Base-by-base conservation (phyloP, 2,113 vertebrate species). In the Romanogobio albipinnatus region DNA sequence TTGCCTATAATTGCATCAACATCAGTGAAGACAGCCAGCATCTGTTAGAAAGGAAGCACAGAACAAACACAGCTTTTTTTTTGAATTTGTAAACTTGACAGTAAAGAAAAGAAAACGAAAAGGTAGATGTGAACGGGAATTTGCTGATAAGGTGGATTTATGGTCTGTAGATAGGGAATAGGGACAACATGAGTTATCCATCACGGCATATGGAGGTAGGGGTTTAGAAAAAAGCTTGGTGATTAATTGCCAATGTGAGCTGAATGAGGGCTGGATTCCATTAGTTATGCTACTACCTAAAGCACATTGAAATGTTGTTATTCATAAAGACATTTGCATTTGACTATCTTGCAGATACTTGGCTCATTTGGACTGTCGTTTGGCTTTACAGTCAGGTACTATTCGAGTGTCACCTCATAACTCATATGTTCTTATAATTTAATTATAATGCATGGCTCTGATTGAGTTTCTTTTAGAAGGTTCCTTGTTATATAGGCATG, bases 1-100 rank as follows among this genome's bases (percentile, higher is more conserved):
- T 81, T 86, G 84, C 33, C 15, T 64, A 76, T 86, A 53, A 86
- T 82, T 86, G 74, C 61, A 56, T 59, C 49, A 76, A 64, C 71
- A 86, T 70, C 74, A 86, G 71, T 45, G 47, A 53, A 81, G 59
- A 66, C 61, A 81, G 45, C 24, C 43, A 45, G 33, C 79, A 86
- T 82, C 73, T 77, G 85, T n/a, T 68, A 61, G 49, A 71, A 61
- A 82, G 39, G 43, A 82, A 68, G 19, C 53, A 39, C 70, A 24
- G 49, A 36, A 13, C 66, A 77, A 82, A 77, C 73, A 86, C 13
- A 17, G 10, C 17, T 33, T 66, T 82, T 76, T 66, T 76, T 19
- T 68, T 68, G 59, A 36, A 86, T 76, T 82, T 56, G 59, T 22
- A 29, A 86, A 77, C 51, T 61, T 70, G 49, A 71, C 85, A 70